Conservation (phyloP, 1,140 invertebrate genomes). For the Lysiphlebus fabarum region DNA sequence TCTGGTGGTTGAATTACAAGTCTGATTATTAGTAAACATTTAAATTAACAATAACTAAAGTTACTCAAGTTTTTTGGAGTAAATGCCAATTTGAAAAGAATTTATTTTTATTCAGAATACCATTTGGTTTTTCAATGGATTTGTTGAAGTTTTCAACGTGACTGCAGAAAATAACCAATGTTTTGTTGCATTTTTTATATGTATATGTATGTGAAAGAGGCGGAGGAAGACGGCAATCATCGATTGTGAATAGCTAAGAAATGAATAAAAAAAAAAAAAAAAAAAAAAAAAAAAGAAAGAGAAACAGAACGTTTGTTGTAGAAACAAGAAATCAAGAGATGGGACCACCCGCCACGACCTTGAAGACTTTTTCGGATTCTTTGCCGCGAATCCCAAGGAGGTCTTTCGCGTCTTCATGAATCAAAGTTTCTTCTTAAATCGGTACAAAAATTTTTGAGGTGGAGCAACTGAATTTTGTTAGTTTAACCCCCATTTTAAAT, state of each 20-base stretch:
- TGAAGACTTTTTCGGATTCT: constrained; percentile 37
- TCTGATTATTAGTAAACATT: constrained; percentile 58
- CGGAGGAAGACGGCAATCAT: constrained; percentile 26
- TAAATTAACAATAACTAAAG: constrained; percentile 54
- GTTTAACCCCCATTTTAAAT: no score
- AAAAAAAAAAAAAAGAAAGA: not conserved
- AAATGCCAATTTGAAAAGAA: constrained; percentile 30
- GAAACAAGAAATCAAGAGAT: constrained; percentile 56
- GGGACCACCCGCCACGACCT: constrained; percentile 54
- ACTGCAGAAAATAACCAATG: not conserved
- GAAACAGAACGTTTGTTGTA: constrained; percentile 19
- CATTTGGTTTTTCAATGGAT: constrained; percentile 3
- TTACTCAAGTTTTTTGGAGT: constrained; percentile 27
- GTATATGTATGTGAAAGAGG: not conserved
- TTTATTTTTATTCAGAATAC: not conserved
- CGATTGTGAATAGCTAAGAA: not conserved
- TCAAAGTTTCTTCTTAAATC: constrained; percentile 50
- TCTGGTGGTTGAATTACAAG: constrained; percentile 54
- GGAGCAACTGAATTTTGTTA: constrained; percentile 18
- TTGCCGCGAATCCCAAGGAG: constrained; percentile 50
- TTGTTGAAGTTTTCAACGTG: constrained; percentile 9
- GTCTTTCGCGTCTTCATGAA: constrained; percentile 56
- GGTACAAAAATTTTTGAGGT: constrained; percentile 50
- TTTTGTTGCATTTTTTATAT: not conserved
- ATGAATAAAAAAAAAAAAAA: not conserved